These are phyloP conservation scores for Zeuzera pyrina DNA, from an alignment of 2,888 invertebrate species.

Conservation along the genomic window DNA sequence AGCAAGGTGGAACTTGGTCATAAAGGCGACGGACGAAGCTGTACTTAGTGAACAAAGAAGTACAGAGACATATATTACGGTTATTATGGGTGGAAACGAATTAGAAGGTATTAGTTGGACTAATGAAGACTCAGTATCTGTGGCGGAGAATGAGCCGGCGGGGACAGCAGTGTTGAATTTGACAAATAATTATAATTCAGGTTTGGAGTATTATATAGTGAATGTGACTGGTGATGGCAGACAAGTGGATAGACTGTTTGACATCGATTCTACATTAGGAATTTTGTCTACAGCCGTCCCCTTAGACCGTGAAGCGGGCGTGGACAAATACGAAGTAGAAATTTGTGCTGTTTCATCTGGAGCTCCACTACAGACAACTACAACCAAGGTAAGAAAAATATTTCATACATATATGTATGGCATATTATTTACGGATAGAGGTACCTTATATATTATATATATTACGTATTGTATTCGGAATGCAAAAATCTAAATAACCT, in stretches of 20 bases:
- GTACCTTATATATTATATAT: too few species aligned
- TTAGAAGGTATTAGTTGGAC: constrained; percentile 75
- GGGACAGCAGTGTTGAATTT: constrained; percentile 90
- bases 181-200: constrained; percentile 77
- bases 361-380: constrained; percentile 81
- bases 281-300: constrained; percentile 88
- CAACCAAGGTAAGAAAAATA: constrained; percentile 82
- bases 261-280: constrained; percentile 91
- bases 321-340: constrained; percentile 87
- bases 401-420: background rate
- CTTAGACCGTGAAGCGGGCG: constrained; percentile 87
- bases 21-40: constrained; percentile 93
- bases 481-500: constrained; percentile 59
- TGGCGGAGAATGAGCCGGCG: constrained; percentile 90
- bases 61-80: constrained; percentile 88
- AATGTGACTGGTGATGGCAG: constrained; percentile 83
- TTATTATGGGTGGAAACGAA: constrained; percentile 79
- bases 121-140: constrained; percentile 81
- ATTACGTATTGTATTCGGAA: constrained; percentile 5
- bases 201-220: constrained; percentile 92
- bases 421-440: too few species aligned
- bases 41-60: constrained; percentile 90
- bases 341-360: constrained; percentile 87
- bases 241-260: constrained; percentile 91
- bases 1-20: constrained; percentile 84